Percentiles rank a stretch among this genome's conserved stretches.
phyloP scores from a whole-genome alignment of 2,113 vertebrate genomes.

The Aramus guarauna region DNA sequence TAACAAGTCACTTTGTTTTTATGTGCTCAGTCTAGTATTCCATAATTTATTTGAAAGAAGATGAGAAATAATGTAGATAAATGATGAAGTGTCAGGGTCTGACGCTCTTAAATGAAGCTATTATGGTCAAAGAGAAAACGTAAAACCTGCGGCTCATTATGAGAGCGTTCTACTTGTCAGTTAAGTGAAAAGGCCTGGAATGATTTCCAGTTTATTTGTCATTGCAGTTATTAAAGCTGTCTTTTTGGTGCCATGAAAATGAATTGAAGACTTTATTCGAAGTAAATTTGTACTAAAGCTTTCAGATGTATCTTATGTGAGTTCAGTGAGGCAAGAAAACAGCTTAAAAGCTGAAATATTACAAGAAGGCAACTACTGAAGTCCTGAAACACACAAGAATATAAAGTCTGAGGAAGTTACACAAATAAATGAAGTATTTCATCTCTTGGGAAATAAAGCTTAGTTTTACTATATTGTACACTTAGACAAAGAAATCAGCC shows the following conservation, averaged over 20 bases:
- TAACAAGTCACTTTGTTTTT: constrained; percentile 90
- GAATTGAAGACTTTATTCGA: constrained; percentile 86
- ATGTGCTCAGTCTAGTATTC: constrained; percentile 89
- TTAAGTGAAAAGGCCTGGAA: constrained; percentile 89
- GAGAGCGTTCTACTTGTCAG: constrained; percentile 90
- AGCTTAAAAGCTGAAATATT: constrained; percentile 84
- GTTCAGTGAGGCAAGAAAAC: constrained; percentile 85
- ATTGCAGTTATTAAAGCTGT: constrained; percentile 92
- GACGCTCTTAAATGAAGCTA: constrained; percentile 90
- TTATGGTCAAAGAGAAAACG: constrained; percentile 89
- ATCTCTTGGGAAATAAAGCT: constrained; percentile 63
- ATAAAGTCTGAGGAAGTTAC: constrained; percentile 69
- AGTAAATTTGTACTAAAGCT: constrained; percentile 88
- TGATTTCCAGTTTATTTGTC: constrained; percentile 92
- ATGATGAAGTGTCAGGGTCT: constrained; percentile 90
- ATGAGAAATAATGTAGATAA: constrained; percentile 94
- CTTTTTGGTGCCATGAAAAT: constrained; percentile 88
- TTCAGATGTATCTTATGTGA: constrained; percentile 87
- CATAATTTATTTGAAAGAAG: constrained; percentile 91
- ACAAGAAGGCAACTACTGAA: constrained; percentile 71
- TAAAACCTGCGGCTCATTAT: constrained; percentile 89
- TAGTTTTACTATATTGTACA: constrained; percentile 36
- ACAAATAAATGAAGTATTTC: constrained; percentile 68
- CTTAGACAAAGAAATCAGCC: constrained; percentile 58
- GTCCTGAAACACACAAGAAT: constrained; percentile 69